Evolutionary conservation across 2,113 vertebrate genomes (phyloP), one percentile per base, ranked within the genome.

Genomic region (Ciconia boyciana): DNA sequence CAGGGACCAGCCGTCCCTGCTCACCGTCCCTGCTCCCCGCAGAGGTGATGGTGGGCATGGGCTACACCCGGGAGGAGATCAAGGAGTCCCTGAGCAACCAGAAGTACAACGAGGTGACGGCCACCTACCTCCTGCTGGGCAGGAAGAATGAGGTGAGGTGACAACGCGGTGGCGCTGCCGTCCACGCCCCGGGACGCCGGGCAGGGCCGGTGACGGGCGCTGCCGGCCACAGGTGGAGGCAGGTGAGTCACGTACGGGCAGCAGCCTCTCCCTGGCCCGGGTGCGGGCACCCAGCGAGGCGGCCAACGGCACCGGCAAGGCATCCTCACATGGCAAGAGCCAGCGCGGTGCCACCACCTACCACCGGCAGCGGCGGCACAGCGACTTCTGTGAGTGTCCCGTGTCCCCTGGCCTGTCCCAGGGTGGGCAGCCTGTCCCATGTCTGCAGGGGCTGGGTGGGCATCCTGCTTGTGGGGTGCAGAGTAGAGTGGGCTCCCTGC

Each of bases 31-130:
- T 29, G 4, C 65, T 29, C 9, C 91, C 55, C 36, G 21, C 97
- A 99, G 99, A 99, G 94, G 98, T 99, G 93, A 99, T 99, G 99
- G 98, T 99, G 44, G 99, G 99, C 29, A 99, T 99, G 99, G 99
- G 99, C 49, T 99, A 99, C 96, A 98, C 98, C 2, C 98, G 99
- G 32, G 99, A 99, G 39, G 99, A 99, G 93, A 98, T 99, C 97
- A 98, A 98, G 95, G 99, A 99, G 21, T 98, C 99, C 34, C 95
- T 99, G 95, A 97, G 93, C 71, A 98, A 93, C 96, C 98, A 99
- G 87, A 99, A 99, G 95, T 99, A 99, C 97, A 99, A 99, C 7
- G 99, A 99, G 96, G 98, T 99, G 94, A 99, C 99, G 1, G 99
- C 99, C 94, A 99, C 99, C 18, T 99, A 99, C 98, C 98, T 99